Conservation (phyloP, 2,113 vertebrate genomes). For the Alaudala cheleensis region DNA sequence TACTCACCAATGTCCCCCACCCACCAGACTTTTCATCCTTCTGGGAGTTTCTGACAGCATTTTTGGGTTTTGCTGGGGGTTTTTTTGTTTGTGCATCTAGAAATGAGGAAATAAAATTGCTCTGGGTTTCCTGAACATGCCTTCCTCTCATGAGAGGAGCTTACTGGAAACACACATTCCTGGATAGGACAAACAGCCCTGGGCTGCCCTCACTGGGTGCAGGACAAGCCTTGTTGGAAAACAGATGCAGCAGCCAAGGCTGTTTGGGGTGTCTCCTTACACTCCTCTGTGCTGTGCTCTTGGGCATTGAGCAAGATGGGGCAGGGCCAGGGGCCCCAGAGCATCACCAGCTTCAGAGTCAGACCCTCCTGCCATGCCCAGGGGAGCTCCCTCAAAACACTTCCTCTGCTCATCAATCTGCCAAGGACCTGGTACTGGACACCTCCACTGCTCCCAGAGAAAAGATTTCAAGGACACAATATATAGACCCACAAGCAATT, state of each 20-base stretch:
- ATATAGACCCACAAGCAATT: background rate
- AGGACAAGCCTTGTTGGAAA: background rate
- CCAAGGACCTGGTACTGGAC: background rate
- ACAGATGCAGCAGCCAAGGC: background rate
- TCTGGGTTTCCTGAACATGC: slow-evolving; percentile 6
- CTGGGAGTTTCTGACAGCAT: background rate
- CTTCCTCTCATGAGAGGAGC: background rate
- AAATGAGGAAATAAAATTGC: slow-evolving; percentile 24
- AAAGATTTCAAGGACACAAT: background rate
- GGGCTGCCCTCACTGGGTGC: slow-evolving; percentile 8
- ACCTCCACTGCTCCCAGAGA: background rate
- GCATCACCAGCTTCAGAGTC: background rate
- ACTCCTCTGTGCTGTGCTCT: background rate
- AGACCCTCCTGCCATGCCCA: background rate
- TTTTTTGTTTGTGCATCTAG: background rate
- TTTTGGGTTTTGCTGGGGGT: background rate
- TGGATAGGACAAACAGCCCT: slow-evolving; percentile 25
- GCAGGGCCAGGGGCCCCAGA: background rate
- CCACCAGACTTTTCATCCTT: background rate
- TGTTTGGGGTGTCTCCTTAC: background rate
- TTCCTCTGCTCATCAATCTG: background rate
- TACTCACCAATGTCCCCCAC: background rate
- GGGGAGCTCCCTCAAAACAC: background rate
- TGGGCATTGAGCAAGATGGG: slow-evolving; percentile 4
- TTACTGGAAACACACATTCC: slow-evolving; percentile 45